phyloP scores from a whole-genome alignment of 2,888 invertebrate species.

The Amphiduros pacificus region DNA sequence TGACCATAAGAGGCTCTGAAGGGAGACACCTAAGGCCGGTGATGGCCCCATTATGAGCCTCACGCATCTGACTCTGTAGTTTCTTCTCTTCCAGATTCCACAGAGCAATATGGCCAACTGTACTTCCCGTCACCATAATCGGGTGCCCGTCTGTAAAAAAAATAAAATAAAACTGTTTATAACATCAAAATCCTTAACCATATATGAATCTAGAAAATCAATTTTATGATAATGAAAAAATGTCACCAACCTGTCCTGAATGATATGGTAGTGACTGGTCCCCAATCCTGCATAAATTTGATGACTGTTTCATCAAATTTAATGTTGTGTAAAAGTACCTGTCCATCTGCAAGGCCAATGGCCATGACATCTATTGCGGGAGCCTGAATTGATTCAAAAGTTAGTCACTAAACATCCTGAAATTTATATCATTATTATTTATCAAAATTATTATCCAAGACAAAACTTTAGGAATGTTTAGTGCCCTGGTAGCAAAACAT shows the following conservation, averaged over 20 bases:
- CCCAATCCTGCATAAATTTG: conserved; percentile 90
- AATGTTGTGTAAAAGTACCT: conserved; percentile 84
- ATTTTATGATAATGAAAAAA: neutral
- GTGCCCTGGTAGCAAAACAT: no score
- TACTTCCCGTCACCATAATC: conserved; percentile 83
- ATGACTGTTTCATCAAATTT: conserved; percentile 80
- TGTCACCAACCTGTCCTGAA: conserved; percentile 69
- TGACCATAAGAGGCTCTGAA: conserved; percentile 85
- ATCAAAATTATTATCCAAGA: no score
- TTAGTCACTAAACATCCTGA: no score
- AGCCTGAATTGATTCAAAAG: conserved; percentile 65
- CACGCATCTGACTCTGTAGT: conserved; percentile 77
- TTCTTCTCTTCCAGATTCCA: conserved; percentile 78
- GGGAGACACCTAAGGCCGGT: conserved; percentile 82
- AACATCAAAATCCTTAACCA: neutral
- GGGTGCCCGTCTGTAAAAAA: conserved; percentile 73
- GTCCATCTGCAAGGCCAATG: conserved; percentile 80
- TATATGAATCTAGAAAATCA: neutral
- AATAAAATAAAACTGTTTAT: neutral
- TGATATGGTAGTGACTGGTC: conserved; percentile 78
- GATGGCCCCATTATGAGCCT: conserved; percentile 75
- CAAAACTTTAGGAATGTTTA: no score
- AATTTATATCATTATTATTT: no score
- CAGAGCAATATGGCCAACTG: conserved; percentile 82
- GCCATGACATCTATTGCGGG: conserved; percentile 92